Base-by-base conservation (phyloP, 2,113 vertebrate species). In the Phasianus colchicus region DNA sequence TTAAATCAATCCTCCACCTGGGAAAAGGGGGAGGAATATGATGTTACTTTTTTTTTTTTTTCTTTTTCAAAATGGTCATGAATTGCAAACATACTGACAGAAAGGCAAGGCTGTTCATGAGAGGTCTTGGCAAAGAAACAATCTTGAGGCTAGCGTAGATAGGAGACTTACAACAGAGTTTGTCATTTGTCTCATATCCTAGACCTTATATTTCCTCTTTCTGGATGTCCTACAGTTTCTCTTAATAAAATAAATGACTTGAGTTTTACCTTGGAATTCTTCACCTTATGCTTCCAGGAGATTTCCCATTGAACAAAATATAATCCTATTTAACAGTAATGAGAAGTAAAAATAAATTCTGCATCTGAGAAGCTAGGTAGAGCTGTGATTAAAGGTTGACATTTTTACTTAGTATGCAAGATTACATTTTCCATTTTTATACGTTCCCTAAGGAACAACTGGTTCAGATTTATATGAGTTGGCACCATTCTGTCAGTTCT, bases 351-450 rank as follows among this genome's bases (percentile, higher is more conserved):
- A 32, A 36, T 36, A 40, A 38, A 34, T 3, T 6, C 17, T 75
- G 32, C 47, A 65, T 85, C 63, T 89, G n/a, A 92, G 88, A 94
- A 9, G n/a, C 5, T 75, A 96, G 85, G 92, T 91, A 96, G 58
- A 85, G 18, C 12, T 88, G 58, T 80, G 79, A 95, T 95, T 92
- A 95, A 95, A 94, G 88, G 48, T 6, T 95, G 92, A 88, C 69
- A 29, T 78, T 95, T 91, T 80, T 86, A 88, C 72, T 65, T 93
- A 74, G 83, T 32, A 81, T 30, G 55, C 71, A 94, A 83, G 71
- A 92, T 88, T 85, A 80, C 55, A 94, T 83, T 86, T 95, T 88
- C 93, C 80, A 74, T 86, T 96, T 94, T 94, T 92, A 83, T 71
- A 81, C 47, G 36, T 83, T 92, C 61, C 65, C 69, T 81, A 47